Evolutionary conservation across 2,797 vertebrate genomes (phyloP), one percentile per base, ranked within the genome.

Genomic region (Argyrosomus regius): DNA sequence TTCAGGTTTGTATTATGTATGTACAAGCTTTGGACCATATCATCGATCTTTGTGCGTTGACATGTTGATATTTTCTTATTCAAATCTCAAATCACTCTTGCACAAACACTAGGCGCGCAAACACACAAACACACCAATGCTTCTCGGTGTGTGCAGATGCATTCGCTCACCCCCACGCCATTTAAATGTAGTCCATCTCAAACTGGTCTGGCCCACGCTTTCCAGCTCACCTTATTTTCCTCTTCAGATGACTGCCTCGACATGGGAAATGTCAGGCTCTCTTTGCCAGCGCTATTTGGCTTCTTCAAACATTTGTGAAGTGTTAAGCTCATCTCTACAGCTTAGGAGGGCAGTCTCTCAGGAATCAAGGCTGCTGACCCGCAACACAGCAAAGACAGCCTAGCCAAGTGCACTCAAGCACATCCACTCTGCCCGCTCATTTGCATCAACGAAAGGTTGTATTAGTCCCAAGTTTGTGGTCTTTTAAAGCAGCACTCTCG

Each of bases 231-330:
- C 90, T 82, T 89, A 84, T 90, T 89, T 39, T 83, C 82, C 85
- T 93, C 81, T 88, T 88, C 91, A 90, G 85, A 89, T 87, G 91
- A 90, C 88, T 84, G 89, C 84, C 72, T 83, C 31, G 46, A 87
- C 91, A 89, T 78, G 77, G 88, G 87, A 94, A 95, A 95, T 94
- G 93, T 93, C 93, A 94, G 83, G 76, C 83, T 90, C 82, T 88
- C 89, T 86, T 85, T 82, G 80, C 79, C 81, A 75, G 80, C 20
- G 22, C 86, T 85, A 84, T 91, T 92, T 91, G 91, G 85, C 91
- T 94, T 92, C 92, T 90, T 93, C 91, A 94, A 92, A 93, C 91
- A 93, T 93, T 92, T 94, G 90, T 94, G 86, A 92, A 93, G 89
- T 93, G 89, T 91, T 94, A 91, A 92, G 88, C 91, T 91, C 90